Base-by-base conservation (phyloP, 64 coral and sea anemone genomes). In the Stylophora pistillata region DNA sequence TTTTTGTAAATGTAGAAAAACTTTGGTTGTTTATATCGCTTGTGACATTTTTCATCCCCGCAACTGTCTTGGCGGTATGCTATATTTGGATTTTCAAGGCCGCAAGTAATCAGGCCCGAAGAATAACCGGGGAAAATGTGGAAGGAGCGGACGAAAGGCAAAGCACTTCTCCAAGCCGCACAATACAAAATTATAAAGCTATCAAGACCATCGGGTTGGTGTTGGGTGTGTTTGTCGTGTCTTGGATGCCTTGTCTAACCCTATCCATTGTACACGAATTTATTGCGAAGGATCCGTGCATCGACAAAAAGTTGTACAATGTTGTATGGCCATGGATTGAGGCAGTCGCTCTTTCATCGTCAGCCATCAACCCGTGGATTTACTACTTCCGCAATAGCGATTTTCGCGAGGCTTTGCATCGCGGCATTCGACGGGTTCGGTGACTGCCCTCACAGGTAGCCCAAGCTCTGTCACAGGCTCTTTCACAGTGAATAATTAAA, bases 331-430 rank as follows among this genome's bases (percentile, higher is more conserved):
- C 73, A 33, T 76, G 73, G 73, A 41, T 76, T 76, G 73, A 54
- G 32, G 73, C 15, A 23, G 12, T 76, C 2, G 73, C 34, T 6
- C n/a, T 76, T 52, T 52, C 73, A 53, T 76, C 73, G 53, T 76
- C 73, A 20, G 73, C 73, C 20, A 76, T 76, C 73, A 53, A 76
- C 37, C 73, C 73, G 20, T 76, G 73, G 73, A 52, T 76, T 17
- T 76, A 76, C 18, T 53, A 7, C 15, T 76, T 76, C 37, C 73
- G 73, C 9, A 76, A 76, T 41, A 20, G 17, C 15, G 73, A 76
- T 9, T 76, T 76, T 21, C 73, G 73, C 15, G 5, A 76, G 23
- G 73, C 37, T 53, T 76, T 76, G 18, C 15, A 31, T 31, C 34
- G 73, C 18, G 10, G 73, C 1, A 52, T 76, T 53, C 0, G 15